A percentile compares a stretch with the other conserved stretches of the same genome.
phyloP scores from a whole-genome alignment of 2,113 vertebrate genomes.

The Platysternon megacephalum region DNA sequence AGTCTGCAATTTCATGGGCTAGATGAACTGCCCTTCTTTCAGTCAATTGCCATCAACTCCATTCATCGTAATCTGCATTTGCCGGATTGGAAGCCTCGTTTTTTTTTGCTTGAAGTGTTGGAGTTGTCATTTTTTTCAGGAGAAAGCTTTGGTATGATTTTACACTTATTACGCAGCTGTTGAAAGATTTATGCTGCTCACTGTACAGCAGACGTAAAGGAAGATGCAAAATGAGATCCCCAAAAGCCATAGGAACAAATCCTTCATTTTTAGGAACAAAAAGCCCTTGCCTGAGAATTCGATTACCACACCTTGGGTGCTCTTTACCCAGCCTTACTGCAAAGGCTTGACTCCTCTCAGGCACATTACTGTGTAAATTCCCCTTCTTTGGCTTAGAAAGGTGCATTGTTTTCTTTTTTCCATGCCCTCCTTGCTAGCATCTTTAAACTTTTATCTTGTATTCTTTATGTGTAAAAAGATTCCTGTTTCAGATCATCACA shows the following conservation, averaged over 20 bases:
- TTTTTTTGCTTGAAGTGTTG: background rate
- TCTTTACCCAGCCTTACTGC: background rate
- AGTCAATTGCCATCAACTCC: conserved; percentile 62
- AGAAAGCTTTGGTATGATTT: background rate
- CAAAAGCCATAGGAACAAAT: background rate
- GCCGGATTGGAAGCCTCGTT: background rate
- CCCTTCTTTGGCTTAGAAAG: background rate
- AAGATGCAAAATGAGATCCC: background rate
- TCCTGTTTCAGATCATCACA: background rate
- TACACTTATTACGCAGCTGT: background rate
- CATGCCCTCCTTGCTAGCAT: background rate
- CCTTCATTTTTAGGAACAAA: too few relatives aligned
- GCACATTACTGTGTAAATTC: background rate
- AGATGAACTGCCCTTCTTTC: conserved; percentile 64
- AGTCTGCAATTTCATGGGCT: conserved; percentile 65
- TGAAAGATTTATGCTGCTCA: background rate
- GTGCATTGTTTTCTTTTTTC: background rate
- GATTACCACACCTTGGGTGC: background rate
- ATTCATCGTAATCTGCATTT: conserved; percentile 37
- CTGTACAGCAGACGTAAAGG: background rate
- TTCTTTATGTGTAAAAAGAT: background rate
- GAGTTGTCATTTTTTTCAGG: background rate
- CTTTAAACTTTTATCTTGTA: background rate
- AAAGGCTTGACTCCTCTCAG: background rate
- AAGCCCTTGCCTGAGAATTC: background rate